These are phyloP conservation scores for Alloplasta piceator DNA, from an alignment of 2,888 invertebrate species.

Conservation along the genomic window DNA sequence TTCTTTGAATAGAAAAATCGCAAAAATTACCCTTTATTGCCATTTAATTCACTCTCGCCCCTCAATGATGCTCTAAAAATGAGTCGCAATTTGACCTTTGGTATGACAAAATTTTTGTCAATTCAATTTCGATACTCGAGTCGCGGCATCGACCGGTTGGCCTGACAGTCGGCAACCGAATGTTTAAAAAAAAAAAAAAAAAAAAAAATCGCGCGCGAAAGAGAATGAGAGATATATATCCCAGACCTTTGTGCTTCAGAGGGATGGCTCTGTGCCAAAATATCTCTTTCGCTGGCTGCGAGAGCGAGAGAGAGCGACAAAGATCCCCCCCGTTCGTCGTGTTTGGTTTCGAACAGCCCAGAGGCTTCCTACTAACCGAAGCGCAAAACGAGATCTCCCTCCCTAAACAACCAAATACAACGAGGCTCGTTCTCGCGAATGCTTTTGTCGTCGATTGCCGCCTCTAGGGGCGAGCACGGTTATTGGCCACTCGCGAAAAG, in stretches of 20 bases:
- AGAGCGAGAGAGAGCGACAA: conserved; percentile 22
- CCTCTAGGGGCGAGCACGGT: no score
- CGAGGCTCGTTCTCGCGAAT: conserved; percentile 54
- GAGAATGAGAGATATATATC: conserved; percentile 41
- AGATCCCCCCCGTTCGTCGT: conserved; percentile 70
- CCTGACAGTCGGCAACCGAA: conserved; percentile 51
- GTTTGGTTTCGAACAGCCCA: conserved; percentile 61
- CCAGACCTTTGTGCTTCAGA: conserved; percentile 73
- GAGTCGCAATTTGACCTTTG: no score
- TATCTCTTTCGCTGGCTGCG: conserved; percentile 70
- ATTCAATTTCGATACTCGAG: conserved; percentile 30
- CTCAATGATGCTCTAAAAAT: no score
- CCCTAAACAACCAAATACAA: conserved; percentile 72
- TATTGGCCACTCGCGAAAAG: no score
- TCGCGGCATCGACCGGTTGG: conserved; percentile 56
- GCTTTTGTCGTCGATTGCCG: conserved; percentile 21
- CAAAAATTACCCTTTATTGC: no score
- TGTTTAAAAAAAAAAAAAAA: conserved; percentile 1
- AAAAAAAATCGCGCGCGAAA: not conserved
- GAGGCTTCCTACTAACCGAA: conserved; percentile 75
- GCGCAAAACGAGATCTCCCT: conserved; percentile 74
- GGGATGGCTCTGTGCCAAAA: conserved; percentile 79
- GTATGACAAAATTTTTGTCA: no score
- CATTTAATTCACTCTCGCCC: no score
- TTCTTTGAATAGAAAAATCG: no score